Percentiles rank a stretch among this genome's conserved stretches.
phyloP scores from a whole-genome alignment of 2,113 vertebrate species.

The Verasper variegatus region DNA sequence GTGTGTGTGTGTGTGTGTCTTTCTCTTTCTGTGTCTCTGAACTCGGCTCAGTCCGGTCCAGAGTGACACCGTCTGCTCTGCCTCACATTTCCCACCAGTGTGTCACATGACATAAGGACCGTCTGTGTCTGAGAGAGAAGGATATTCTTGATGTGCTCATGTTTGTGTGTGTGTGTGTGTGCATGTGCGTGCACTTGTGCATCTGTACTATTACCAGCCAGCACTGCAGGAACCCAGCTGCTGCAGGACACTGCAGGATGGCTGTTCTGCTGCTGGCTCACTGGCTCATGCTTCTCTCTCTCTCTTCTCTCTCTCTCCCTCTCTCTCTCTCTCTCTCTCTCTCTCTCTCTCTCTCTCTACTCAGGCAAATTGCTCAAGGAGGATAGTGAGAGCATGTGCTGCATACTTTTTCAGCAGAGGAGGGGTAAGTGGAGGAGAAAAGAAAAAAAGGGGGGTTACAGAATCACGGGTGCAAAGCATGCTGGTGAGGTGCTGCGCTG shows the following conservation, averaged over 20 bases:
- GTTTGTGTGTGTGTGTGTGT: slow-evolving; percentile 33
- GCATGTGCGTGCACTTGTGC: slow-evolving; percentile 30
- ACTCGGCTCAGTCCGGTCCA: slow-evolving; percentile 59
- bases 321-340: slow-evolving; percentile 12
- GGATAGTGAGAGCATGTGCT: slow-evolving; percentile 77
- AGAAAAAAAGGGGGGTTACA: slow-evolving; percentile 19
- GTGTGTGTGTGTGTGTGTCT: background rate
- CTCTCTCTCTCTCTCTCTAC: slow-evolving; percentile 38
- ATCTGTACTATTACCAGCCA: slow-evolving; percentile 58
- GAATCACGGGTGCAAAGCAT: slow-evolving; percentile 71
- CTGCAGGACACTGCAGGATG: slow-evolving; percentile 85
- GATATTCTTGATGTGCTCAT: slow-evolving; percentile 13
- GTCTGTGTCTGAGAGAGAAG: slow-evolving; percentile 38
- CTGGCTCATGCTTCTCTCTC: slow-evolving; percentile 41
- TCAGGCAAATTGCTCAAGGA: slow-evolving; percentile 75
- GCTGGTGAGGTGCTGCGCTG: slow-evolving; percentile 64
- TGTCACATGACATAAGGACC: slow-evolving; percentile 66
- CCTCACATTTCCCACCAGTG: slow-evolving; percentile 30
- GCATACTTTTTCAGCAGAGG: slow-evolving; percentile 74
- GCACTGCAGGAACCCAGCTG: slow-evolving; percentile 83
- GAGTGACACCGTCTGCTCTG: slow-evolving; percentile 47
- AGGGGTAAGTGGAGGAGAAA: slow-evolving; percentile 21
- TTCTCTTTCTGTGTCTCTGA: slow-evolving; percentile 42
- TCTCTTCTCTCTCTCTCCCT: slow-evolving; percentile 7
- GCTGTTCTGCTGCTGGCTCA: slow-evolving; percentile 72